Evolutionary conservation across 2,888 invertebrate genomes (phyloP).

Genomic region (Chouioia cunea): DNA sequence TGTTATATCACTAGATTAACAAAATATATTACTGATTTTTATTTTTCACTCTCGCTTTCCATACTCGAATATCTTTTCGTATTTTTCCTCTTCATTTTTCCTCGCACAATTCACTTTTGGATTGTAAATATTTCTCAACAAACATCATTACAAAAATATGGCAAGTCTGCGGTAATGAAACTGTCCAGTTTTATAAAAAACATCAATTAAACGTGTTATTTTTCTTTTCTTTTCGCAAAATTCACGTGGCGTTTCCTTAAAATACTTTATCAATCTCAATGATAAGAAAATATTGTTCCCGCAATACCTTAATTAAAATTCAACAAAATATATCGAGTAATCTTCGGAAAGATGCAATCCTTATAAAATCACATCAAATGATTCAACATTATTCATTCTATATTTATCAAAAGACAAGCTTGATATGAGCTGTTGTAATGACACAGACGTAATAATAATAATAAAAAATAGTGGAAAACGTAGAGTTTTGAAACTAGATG

Average conservation of each 20-base stretch:
- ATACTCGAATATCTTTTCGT: background rate
- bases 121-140: constrained; percentile 11
- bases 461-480: too few relatives aligned
- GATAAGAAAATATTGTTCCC: constrained; percentile 2
- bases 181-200: background rate
- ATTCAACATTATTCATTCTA: too few relatives aligned
- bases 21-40: constrained; percentile 47
- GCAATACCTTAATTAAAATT: constrained; percentile 4
- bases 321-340: constrained; percentile 7
- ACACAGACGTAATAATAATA: too few relatives aligned
- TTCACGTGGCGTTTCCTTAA: background rate
- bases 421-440: too few relatives aligned
- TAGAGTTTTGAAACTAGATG: too few relatives aligned
- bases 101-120: too few relatives aligned
- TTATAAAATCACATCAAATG: too few relatives aligned
- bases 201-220: too few relatives aligned
- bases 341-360: too few relatives aligned
- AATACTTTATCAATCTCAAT: background rate
- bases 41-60: constrained; percentile 9
- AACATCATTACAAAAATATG: constrained; percentile 54
- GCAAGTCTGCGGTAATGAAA: constrained; percentile 34
- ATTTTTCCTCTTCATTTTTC: background rate
- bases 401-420: too few relatives aligned
- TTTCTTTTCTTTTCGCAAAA: background rate
- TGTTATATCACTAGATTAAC: constrained; percentile 27